Base-by-base conservation (phyloP, 1,140 invertebrate species). In the Cyclargus thomasi region DNA sequence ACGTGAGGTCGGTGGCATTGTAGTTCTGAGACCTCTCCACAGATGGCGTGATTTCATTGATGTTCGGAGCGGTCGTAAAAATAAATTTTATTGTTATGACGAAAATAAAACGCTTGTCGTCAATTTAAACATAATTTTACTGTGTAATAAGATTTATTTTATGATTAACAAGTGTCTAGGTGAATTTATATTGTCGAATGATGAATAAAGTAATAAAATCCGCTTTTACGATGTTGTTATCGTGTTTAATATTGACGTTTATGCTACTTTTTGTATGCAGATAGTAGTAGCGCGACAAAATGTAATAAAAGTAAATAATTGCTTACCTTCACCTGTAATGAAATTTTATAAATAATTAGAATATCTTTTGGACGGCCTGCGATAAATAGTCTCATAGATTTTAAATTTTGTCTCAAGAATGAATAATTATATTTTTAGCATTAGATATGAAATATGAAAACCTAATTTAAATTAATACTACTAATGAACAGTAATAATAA, bases 61-160 rank as follows among this genome's bases (percentile, higher is more conserved):
- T 72, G 74, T 69, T 75, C 75, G 71, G 62, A 62, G 68, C 62
- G 76, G 80, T 88, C 85, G 78, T 90, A 90, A 90, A 90, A 90
- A 88, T 88, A 87, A 90, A 90, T 89, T 89, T 90, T 90, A 90
- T 90, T 88, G 85, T 90, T 90, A 90, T 90, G 86, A 84, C 82
- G 86, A 90, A 88, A 89, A 90, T 90, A 90, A 90, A 89, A 90
- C 84, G 85, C 84, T 87, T 89, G 85, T 88, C 88, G 82, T 88
- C 88, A 86, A 90, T 90, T 90, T 90, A 87, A 90, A 90, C 85
- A 86, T 86, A 79, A 88, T 88, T 88, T 89, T 82, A 89, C 78
- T 83, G 77, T 83, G 85, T 83, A 88, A 85, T 90, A 90, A 89
- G 88, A 88, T 90, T 90, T 90, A 89, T 89, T 90, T 90, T 88